Evolutionary conservation across 1,140 invertebrate genomes (phyloP).

Genomic region (Leptinotarsa texana): DNA sequence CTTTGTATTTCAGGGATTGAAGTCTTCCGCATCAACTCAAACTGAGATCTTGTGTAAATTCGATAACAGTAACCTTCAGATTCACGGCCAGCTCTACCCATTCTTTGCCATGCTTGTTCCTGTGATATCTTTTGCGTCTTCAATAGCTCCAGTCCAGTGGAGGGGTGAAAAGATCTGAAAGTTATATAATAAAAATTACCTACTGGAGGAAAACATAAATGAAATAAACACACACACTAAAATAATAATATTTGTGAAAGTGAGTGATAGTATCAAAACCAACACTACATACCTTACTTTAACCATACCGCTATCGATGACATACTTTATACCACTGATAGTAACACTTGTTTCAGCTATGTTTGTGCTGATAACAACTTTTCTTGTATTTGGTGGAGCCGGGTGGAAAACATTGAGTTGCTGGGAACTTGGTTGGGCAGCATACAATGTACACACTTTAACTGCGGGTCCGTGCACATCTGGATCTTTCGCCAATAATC

Average conservation of each 20-base stretch:
- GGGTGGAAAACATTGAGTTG: conserved; percentile 80
- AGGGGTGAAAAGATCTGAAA: conserved; percentile 74
- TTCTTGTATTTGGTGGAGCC: conserved; percentile 70
- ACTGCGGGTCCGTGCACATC: conserved; percentile 62
- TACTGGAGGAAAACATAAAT: too few relatives aligned
- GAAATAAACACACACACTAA: too few relatives aligned
- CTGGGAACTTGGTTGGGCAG: conserved; percentile 74
- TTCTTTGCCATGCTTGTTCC: conserved; percentile 90
- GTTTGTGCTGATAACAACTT: conserved; percentile 96
- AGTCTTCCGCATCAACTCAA: conserved; percentile 70
- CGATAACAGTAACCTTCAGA: conserved; percentile 82
- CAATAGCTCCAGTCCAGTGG: conserved; percentile 82
- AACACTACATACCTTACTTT: conserved; percentile 72
- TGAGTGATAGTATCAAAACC: too few relatives aligned
- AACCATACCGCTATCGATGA: conserved; percentile 94
- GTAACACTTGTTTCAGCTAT: conserved; percentile 98
- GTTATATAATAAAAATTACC: not conserved
- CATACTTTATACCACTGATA: conserved; percentile 90
- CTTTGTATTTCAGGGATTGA: conserved; percentile 86
- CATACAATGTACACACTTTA: conserved; percentile 80
- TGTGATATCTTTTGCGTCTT: conserved; percentile 84
- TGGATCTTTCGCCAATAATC: conserved; percentile 71
- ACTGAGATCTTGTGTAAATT: conserved; percentile 72
- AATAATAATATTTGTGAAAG: too few relatives aligned
- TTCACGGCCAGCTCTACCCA: conserved; percentile 88